These are phyloP conservation scores for Notarius lentiginosus DNA, from an alignment of 2,113 vertebrate genomes.

Conservation along the genomic window DNA sequence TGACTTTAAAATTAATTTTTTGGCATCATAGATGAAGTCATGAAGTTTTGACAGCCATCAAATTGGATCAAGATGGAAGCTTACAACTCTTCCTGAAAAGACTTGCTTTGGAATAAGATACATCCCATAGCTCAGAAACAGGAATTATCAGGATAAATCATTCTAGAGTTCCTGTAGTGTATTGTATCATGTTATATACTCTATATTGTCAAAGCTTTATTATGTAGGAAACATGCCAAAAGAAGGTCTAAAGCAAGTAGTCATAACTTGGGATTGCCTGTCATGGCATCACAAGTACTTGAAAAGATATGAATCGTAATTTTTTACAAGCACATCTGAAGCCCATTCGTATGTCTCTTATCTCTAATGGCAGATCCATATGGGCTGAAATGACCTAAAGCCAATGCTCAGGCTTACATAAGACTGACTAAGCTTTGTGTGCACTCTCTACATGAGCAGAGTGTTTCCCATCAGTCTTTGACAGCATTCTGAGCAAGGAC, in stretches of 20 bases:
- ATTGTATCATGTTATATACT: constrained; percentile 11
- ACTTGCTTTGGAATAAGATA: constrained; percentile 12
- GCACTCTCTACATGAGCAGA: constrained; percentile 10
- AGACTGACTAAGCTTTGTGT: constrained; percentile 28
- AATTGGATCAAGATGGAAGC: constrained; percentile 35
- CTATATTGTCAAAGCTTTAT: constrained; percentile 1
- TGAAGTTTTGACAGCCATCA: constrained; percentile 34
- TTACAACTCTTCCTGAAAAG: neutral
- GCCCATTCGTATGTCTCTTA: constrained; percentile 33
- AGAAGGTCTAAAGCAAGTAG: neutral
- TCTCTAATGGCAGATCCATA: constrained; percentile 39
- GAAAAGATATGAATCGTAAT: constrained; percentile 38
- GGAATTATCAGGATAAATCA: constrained; percentile 16
- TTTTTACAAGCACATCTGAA: constrained; percentile 52
- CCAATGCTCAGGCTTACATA: constrained; percentile 22
- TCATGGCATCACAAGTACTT: constrained; percentile 22
- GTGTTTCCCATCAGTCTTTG: constrained; percentile 29
- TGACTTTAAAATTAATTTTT: constrained; percentile 39
- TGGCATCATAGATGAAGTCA: constrained; percentile 42
- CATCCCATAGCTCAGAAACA: neutral
- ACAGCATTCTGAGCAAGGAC: constrained; percentile 11
- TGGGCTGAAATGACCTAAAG: constrained; percentile 39
- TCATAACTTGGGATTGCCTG: neutral
- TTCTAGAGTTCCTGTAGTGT: neutral
- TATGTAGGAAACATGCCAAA: constrained; percentile 16